Base-by-base conservation (phyloP, 1,140 invertebrate genomes). In the Littorina saxatilis region DNA sequence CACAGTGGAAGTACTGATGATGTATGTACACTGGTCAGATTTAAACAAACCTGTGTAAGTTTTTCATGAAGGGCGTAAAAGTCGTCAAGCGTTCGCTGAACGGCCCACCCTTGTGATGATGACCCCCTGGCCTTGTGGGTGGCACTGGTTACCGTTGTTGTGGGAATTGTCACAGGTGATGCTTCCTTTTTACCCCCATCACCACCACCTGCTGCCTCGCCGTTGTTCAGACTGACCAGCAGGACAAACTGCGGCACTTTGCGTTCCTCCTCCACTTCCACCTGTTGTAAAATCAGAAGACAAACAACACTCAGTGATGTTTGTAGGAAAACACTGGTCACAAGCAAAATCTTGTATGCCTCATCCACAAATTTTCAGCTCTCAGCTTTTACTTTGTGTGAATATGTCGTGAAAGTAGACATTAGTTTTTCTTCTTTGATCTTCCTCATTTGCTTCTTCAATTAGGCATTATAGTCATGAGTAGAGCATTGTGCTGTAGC, bases 61-160 rank as follows among this genome's bases (percentile, higher is more conserved):
- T 97, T 97, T 87, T 95, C 94, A 92, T 97, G 96, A 73, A 98
- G 92, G 82, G 96, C 95, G 93, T 97, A 94, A 91, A 98, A 97
- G 87, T 98, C 96, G 68, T 95, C 94, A 1, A 98, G 93, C 74
- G 95, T 97, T 82, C 96, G 93, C 82, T 96, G 94, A 0, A 98
- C 95, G 0, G 97, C 96, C 96, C 96, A 98, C 23, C 91, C 91
- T 55, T 90, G 86, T 15, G 83, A 83, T 39, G 86, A 87, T n/a
- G n/a, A n/a, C n/a, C n/a, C n/a, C n/a, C n/a, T n/a, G 23, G 80
- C 80, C 37, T 85, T 23, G 32, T 32, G 27, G 37, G 63, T 76
- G 27, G 66, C 52, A 11, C 61, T 55, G 11, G 55, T 17, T 66
- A 29, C 52, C 58, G 58, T 70, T 9, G 72, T 70, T 55, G 61